These are phyloP conservation scores for Steatocranus sp. DNA, from an alignment of 2,797 vertebrate species.

Conservation along the genomic window DNA sequence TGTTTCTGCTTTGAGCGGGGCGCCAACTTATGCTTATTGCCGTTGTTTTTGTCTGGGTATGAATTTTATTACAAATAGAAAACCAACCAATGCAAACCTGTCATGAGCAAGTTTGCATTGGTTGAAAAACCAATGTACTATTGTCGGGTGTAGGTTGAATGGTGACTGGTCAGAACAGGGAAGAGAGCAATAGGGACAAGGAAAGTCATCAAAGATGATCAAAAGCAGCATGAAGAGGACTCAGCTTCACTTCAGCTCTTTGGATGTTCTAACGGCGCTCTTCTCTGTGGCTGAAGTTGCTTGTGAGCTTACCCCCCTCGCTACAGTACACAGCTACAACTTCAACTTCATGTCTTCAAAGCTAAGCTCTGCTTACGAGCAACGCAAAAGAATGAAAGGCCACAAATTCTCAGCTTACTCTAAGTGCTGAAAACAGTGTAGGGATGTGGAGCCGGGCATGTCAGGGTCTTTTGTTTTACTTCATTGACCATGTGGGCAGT, in stretches of 20 bases:
- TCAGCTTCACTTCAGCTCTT: background rate
- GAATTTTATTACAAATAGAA: background rate
- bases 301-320: background rate
- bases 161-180: background rate
- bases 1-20: background rate
- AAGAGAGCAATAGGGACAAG: background rate
- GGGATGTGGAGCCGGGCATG: background rate
- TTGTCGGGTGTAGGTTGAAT: rapidly evolving
- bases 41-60: background rate
- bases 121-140: background rate
- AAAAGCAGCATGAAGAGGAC: background rate
- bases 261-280: background rate
- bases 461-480: constrained; percentile 14
- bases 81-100: background rate
- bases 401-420: background rate
- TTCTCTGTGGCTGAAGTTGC: background rate
- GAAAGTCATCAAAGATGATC: background rate
- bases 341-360: background rate
- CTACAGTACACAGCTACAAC: background rate
- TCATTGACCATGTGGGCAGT: constrained; percentile 19
- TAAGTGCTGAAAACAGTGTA: background rate
- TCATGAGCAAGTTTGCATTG: background rate
- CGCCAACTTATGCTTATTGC: background rate
- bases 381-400: background rate
- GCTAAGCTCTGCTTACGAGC: background rate